Base-by-base conservation (phyloP, 2,888 invertebrate genomes). In the Erannis defoliaria region DNA sequence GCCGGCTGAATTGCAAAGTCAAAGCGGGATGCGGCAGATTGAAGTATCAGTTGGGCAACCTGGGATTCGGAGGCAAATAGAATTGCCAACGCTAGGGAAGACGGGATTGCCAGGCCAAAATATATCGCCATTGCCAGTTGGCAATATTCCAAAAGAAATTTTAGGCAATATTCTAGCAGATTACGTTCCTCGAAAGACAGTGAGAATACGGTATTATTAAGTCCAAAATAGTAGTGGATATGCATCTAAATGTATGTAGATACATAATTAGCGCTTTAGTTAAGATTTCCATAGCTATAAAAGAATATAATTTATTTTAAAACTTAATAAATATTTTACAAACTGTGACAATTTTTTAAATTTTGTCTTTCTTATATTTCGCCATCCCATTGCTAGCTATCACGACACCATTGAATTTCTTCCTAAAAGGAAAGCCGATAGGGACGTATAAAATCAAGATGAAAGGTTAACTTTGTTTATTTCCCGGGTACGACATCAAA, bases 141-240 rank as follows among this genome's bases (percentile, higher is more conserved):
- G 57, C 5, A 63, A 18, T 37, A 31, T 54, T 14, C 16, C 56
- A 5, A 62, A 38, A 42, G 64, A 62, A 0, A 19, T 48, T 43
- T 5, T 49, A 16, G 18, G 12, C 46, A 38, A 50, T 19, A 23
- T 49, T 12, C 37, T 12, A 0, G 6, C 10, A 0, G 57, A 66
- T 43, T 46, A 45, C 43, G 21, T 19, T 1, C 38, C 59, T 4
- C 60, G 42, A 40, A 46, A 45, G 8, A 38, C 48, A 8, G 33
- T 63, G 10, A 63, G 43, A 33, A 21, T 56, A 26, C 38, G 56
- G 19, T 63, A 63, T 14, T 35, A 51, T 12, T 60, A 45, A 29
- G 2, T 26, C 23, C 1, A 35, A 21, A 35, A 16, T 16, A 26
- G 0, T 4, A 6, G 35, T 14, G 0, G 1, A n/a, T 2, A 14